phyloP scores from a whole-genome alignment of 2,797 vertebrate species.

The Bradypodion ventrale region DNA sequence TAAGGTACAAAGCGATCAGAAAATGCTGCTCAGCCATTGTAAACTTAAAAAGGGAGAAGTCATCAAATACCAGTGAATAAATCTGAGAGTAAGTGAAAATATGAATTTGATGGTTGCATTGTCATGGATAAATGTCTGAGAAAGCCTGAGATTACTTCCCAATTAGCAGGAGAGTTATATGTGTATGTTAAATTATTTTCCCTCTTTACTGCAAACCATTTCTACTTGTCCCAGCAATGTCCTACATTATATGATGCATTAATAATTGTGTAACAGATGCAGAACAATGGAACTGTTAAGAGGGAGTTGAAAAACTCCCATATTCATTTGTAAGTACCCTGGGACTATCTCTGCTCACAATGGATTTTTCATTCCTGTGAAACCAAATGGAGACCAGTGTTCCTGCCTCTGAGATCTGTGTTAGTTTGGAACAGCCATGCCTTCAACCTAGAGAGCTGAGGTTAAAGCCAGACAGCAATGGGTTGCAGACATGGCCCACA shows the following conservation, averaged over 20 bases:
- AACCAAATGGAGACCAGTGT: conserved; percentile 26
- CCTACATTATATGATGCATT: conserved; percentile 15
- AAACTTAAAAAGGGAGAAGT: conserved; percentile 31
- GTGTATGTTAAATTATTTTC: conserved; percentile 44
- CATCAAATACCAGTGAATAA: conserved; percentile 45
- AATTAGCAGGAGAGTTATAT: conserved; percentile 57
- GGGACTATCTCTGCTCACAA: conserved; percentile 1
- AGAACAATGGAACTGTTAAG: conserved; percentile 10
- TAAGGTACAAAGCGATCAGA: conserved; percentile 55
- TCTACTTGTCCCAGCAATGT: conserved; percentile 2
- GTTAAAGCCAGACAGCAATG: conserved; percentile 33
- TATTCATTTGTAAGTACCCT: neutral
- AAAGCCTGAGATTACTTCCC: conserved; percentile 46
- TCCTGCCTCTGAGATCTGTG: neutral
- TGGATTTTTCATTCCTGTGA: conserved; percentile 4
- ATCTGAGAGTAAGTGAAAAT: conserved; percentile 65
- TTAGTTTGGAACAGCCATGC: neutral
- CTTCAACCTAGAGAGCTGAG: conserved; percentile 20
- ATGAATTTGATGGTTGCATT: conserved; percentile 57
- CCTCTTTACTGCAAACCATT: conserved; percentile 6
- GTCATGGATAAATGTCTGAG: conserved; percentile 61
- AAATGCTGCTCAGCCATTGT: conserved; percentile 52
- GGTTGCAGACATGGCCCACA: conserved; percentile 39
- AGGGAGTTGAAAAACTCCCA: conserved; percentile 18
- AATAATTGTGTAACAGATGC: conserved; percentile 14